Percentiles rank a stretch among this genome's conserved stretches.
Conservation (phyloP, 1,140 invertebrate species). For the Planococcus citri region DNA sequence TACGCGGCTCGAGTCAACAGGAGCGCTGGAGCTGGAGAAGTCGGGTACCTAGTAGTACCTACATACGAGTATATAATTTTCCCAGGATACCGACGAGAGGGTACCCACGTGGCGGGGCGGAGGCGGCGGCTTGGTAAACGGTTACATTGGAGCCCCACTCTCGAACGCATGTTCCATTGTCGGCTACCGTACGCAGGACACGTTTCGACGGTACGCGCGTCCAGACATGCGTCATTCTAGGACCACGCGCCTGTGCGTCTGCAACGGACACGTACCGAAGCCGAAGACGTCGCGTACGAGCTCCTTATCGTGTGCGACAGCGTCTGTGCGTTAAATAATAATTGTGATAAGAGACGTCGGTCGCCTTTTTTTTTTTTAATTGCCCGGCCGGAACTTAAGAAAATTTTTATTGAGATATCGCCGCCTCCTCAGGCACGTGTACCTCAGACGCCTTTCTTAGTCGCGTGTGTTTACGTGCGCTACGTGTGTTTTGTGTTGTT, state of each 20-base stretch:
- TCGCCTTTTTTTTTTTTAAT: background rate
- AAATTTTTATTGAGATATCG: background rate
- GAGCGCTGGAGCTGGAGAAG: no score
- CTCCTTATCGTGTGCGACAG: background rate
- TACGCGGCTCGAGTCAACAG: no score
- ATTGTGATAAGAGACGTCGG: background rate
- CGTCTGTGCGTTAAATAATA: background rate
- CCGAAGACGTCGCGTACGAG: background rate
- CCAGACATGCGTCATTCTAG: slow-evolving; percentile 11
- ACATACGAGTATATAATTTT: no score
- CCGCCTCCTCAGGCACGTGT: background rate
- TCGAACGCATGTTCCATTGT: slow-evolving; percentile 13
- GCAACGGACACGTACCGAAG: slow-evolving; percentile 9
- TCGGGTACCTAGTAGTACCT: no score
- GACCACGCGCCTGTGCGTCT: slow-evolving; percentile 15
- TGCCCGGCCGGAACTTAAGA: slow-evolving; percentile 6
- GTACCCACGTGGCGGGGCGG: background rate
- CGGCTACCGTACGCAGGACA: background rate
- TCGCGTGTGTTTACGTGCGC: background rate
- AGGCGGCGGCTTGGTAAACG: background rate
- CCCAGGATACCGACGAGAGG: no score
- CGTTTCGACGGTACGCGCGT: slow-evolving; percentile 16
- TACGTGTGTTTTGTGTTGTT: background rate
- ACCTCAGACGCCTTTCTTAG: background rate
- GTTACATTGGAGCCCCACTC: slow-evolving; percentile 5